These are phyloP conservation scores for Coelinius sp. DNA, from an alignment of 2,888 invertebrate species.

Conservation along the genomic window DNA sequence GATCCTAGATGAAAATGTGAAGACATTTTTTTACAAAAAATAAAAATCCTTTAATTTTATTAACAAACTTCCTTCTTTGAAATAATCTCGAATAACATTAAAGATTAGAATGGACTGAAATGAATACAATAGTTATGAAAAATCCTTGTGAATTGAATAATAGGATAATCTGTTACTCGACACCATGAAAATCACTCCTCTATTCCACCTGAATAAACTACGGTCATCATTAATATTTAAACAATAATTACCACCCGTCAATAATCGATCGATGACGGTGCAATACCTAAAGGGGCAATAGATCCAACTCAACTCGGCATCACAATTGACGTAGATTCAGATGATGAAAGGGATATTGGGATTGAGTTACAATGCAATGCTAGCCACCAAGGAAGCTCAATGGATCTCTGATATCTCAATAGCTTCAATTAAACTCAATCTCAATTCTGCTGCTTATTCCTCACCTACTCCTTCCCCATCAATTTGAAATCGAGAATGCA, in stretches of 20 bases:
- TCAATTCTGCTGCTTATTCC: not conserved
- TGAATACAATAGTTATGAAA: not conserved
- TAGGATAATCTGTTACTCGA: not conserved
- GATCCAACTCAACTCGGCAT: not conserved
- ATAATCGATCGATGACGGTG: not conserved
- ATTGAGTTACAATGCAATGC: slow-evolving; percentile 6
- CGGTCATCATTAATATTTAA: not conserved
- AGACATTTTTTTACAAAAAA: not conserved
- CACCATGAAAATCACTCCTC: not conserved
- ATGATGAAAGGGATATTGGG: slow-evolving; percentile 2
- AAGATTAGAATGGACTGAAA: not conserved
- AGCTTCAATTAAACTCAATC: slow-evolving; percentile 19
- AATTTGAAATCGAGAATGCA: not conserved
- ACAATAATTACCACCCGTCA: not conserved
- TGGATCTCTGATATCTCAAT: slow-evolving; percentile 22
- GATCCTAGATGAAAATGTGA: too few relatives aligned
- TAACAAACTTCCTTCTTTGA: not conserved
- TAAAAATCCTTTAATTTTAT: not conserved
- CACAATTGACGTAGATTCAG: not conserved
- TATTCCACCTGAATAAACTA: not conserved
- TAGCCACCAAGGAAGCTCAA: slow-evolving; percentile 3
- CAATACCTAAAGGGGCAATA: not conserved
- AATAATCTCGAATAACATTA: not conserved
- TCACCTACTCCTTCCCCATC: not conserved
- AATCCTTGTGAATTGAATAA: not conserved